These are phyloP conservation scores for Platysteira castanea DNA, from an alignment of 2,113 vertebrate species.

Conservation along the genomic window DNA sequence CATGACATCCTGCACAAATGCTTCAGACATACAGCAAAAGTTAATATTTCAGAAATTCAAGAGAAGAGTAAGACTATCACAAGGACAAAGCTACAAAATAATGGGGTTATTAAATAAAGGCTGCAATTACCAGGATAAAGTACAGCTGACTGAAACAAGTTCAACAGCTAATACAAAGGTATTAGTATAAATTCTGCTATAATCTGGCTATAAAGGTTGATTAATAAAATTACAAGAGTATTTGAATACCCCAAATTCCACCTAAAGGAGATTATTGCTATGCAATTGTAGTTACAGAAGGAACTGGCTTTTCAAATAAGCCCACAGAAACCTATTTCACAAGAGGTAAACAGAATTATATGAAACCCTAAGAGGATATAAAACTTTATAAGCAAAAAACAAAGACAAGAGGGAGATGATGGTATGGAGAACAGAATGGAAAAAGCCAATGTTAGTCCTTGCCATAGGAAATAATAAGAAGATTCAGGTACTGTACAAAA, in stretches of 20 bases:
- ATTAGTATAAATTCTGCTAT: background rate
- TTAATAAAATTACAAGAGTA: background rate
- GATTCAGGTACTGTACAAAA: background rate
- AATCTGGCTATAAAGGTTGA: background rate
- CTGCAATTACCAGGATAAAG: background rate
- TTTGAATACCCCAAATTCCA: conserved; percentile 12
- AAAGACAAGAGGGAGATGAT: background rate
- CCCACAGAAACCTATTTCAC: background rate
- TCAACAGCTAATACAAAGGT: background rate
- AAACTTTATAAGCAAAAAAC: background rate
- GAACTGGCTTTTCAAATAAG: background rate
- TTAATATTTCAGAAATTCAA: conserved; percentile 30
- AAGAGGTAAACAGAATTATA: background rate
- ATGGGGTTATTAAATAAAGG: background rate
- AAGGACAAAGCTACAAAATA: background rate
- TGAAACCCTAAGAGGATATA: background rate
- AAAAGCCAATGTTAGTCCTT: background rate
- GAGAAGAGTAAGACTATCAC: background rate
- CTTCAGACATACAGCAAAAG: background rate
- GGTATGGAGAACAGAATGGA: background rate
- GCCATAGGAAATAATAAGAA: background rate
- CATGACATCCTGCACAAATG: background rate
- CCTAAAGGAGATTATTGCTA: background rate
- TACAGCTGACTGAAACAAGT: background rate
- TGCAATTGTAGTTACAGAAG: background rate